phyloP scores from a whole-genome alignment of 2,113 vertebrate genomes.

The Otolemur garnettii region DNA sequence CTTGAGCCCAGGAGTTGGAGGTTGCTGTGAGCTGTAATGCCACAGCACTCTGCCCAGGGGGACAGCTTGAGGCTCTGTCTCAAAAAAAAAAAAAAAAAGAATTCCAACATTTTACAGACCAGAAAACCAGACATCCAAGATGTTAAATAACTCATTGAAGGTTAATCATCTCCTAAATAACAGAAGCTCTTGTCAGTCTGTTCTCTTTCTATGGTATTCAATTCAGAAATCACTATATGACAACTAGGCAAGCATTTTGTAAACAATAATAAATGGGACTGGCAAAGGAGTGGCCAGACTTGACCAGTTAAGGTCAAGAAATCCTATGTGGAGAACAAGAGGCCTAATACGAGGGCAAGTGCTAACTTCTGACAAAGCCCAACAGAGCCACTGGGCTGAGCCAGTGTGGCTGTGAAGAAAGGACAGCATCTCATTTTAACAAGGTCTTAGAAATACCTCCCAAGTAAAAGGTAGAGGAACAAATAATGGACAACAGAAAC shows the following conservation, averaged over 20 bases:
- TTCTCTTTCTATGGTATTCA: neutral
- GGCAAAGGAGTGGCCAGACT: neutral
- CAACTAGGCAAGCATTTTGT: neutral
- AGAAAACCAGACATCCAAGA: slow-evolving; percentile 42
- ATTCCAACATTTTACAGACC: slow-evolving; percentile 37
- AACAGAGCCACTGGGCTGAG: neutral
- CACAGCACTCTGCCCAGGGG: no score
- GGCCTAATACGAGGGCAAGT: neutral
- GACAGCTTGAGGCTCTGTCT: no score
- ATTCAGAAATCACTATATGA: neutral
- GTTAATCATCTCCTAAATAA: neutral
- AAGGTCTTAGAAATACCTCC: neutral
- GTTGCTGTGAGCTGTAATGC: no score
- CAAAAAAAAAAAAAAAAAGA: no score
- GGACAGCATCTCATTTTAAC: neutral
- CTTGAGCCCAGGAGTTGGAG: no score
- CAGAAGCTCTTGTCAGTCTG: neutral
- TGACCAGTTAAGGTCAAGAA: neutral
- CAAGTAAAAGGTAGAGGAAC: neutral
- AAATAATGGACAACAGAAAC: neutral
- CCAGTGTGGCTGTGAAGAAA: neutral
- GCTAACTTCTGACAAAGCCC: slow-evolving; percentile 11
- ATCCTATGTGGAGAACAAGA: neutral
- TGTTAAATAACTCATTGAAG: neutral
- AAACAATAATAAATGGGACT: neutral